Base-by-base conservation (phyloP, 1,140 invertebrate genomes). In the Euschistus heros region DNA sequence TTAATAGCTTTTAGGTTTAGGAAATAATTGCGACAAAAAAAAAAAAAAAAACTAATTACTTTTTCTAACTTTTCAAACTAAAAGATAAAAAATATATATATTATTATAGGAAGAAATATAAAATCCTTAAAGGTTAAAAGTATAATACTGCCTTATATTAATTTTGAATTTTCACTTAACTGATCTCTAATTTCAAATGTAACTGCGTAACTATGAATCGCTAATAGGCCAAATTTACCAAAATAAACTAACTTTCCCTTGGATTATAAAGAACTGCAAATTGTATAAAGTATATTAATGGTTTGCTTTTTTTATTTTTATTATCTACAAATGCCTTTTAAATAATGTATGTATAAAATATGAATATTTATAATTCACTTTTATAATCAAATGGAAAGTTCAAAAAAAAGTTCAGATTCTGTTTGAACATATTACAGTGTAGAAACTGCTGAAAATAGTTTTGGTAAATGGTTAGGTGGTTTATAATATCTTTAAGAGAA, bases 391-490 rank as follows among this genome's bases (percentile, higher is more conserved):
- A 44, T 42, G 59, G 30, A 61, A 61, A 61, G 59, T 61, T 61
- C n/a, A 61, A 15, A 44, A 15, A 20, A 22, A 37, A 37, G 33
- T 37, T 37, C 33, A 37, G 13, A 37, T 37, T 37, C 33, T 37
- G 8, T 37, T 37, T 37, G 33, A 37, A 37, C 33, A 10, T 6
- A 57, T 22, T 17, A 26, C 24, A 63, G 26, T 37, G 37, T 24
- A 55, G 33, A 64, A 47, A 54, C 62, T 47, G 42, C 26, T 55
- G n/a, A n/a, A n/a, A 37, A 60, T 65, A 60, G 64, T 65, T 65
- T 66, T 66, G 65, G 65, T 66, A 66, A 66, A 66, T 54, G 64
- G 64, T 65, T 65, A 66, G 65, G 57, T 66, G 65, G 65, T 66
- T 66, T 66, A 66, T 66, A 44, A 66, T 66, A 66, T 62, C 60